These are phyloP conservation scores for Myanophis thanlyinensis DNA, from an alignment of 2,113 vertebrate species.

Conservation along the genomic window DNA sequence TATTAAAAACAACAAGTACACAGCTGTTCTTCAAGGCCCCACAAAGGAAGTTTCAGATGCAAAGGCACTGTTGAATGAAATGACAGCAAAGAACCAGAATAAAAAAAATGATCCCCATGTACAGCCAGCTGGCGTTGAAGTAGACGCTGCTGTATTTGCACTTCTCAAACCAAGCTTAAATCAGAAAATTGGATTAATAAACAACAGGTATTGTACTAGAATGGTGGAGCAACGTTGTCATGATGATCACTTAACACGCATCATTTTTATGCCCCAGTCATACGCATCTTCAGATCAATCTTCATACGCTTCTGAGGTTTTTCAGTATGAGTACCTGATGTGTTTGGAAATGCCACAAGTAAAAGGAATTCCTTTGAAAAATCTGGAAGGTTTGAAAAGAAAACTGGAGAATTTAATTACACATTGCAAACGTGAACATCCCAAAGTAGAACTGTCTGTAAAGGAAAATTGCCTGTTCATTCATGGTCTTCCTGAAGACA, in stretches of 20 bases:
- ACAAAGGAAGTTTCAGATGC: conserved; percentile 50
- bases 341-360: conserved; percentile 26
- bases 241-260: background rate
- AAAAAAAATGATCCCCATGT: background rate
- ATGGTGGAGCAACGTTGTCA: background rate
- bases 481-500: conserved; percentile 37
- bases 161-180: conserved; percentile 47
- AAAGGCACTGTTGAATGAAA: conserved; percentile 22
- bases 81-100: background rate
- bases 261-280: conserved; percentile 56
- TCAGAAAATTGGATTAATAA: conserved; percentile 57
- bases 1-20: conserved; percentile 38
- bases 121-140: conserved; percentile 30
- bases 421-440: conserved; percentile 26
- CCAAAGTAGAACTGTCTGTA: conserved; percentile 8
- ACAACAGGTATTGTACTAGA: conserved; percentile 44
- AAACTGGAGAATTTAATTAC: background rate
- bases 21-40: conserved; percentile 60
- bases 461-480: conserved; percentile 24
- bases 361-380: conserved; percentile 32
- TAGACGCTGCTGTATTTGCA: conserved; percentile 49
- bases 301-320: conserved; percentile 61
- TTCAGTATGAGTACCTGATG: conserved; percentile 57
- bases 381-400: conserved; percentile 25
- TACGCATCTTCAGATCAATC: conserved; percentile 45